A percentile compares a stretch with the other conserved stretches of the same genome.
Conservation (phyloP, 2,888 invertebrate species). For the Seira musarum region DNA sequence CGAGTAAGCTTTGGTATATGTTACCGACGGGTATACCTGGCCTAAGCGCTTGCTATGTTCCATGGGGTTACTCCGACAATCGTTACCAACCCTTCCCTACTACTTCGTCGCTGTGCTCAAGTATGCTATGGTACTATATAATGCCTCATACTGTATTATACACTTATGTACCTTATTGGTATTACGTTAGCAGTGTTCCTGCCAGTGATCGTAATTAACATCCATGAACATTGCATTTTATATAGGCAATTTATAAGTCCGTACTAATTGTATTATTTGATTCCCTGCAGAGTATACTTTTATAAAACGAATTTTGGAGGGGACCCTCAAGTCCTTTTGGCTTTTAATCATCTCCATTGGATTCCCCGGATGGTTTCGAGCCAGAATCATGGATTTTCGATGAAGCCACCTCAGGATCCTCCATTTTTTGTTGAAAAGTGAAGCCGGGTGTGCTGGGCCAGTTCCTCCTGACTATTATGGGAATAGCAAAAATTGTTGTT, state of each 20-base stretch:
- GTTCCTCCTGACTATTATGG: conserved; percentile 15
- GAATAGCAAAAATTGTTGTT: conserved; percentile 27
- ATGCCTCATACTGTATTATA: conserved; percentile 11
- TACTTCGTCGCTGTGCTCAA: neutral
- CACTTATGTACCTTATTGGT: conserved; percentile 28
- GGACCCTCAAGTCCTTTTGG: conserved; percentile 28
- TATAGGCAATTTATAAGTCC: conserved; percentile 55
- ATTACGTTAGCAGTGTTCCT: conserved; percentile 9
- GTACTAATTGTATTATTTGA: conserved; percentile 45
- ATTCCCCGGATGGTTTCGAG: conserved; percentile 23
- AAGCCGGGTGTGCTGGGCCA: neutral
- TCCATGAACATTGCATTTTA: conserved; percentile 54
- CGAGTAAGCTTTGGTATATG: too few species aligned
- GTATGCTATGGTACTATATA: conserved; percentile 19
- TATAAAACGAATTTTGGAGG: conserved; percentile 18
- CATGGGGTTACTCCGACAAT: conserved; percentile 45
- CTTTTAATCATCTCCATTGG: neutral
- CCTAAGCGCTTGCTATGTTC: conserved; percentile 57
- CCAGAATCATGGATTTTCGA: neutral
- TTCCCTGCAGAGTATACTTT: conserved; percentile 54
- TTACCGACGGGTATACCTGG: conserved; percentile 43
- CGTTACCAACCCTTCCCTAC: conserved; percentile 30
- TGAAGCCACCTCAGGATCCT: conserved; percentile 8
- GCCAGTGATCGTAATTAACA: conserved; percentile 27
- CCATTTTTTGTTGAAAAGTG: conserved; percentile 1